These are phyloP conservation scores for Glaucopsyche alexis DNA, from an alignment of 2,888 invertebrate genomes.

Conservation along the genomic window DNA sequence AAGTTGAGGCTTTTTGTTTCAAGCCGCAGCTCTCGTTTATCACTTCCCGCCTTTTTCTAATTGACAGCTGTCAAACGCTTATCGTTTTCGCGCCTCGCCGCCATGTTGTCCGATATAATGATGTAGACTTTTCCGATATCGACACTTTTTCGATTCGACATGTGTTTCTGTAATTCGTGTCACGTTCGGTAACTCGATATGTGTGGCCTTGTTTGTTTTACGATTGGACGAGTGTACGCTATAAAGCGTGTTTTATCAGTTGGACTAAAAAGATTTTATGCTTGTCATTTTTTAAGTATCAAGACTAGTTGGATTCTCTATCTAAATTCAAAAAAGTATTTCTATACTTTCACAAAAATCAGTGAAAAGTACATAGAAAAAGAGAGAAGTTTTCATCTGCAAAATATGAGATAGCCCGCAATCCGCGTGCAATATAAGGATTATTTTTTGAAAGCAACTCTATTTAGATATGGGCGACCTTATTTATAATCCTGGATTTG, in stretches of 20 bases:
- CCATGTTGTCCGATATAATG: conserved; percentile 47
- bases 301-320: not conserved
- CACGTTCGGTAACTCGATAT: conserved; percentile 33
- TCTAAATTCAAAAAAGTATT: not conserved
- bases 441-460: conserved; percentile 20
- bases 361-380: not conserved
- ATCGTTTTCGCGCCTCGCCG: conserved; percentile 66
- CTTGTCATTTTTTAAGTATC: not conserved
- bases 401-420: not conserved
- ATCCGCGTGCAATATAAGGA: conserved; percentile 10
- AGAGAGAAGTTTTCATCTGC: not conserved
- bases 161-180: conserved; percentile 36
- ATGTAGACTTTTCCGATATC: conserved; percentile 47
- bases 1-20: conserved; percentile 40
- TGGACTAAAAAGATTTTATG: not conserved
- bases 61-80: conserved; percentile 76
- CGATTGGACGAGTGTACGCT: conserved; percentile 28
- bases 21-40: conserved; percentile 51
- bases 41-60: conserved; percentile 59
- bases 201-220: conserved; percentile 35
- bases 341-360: not conserved
- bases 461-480: conserved; percentile 26
- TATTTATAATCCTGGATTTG: conserved; percentile 31
- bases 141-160: conserved; percentile 36
- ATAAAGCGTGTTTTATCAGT: conserved; percentile 14